Evolutionary conservation across 1,140 invertebrate species (phyloP).

Genomic region (Zaprionus capensis): DNA sequence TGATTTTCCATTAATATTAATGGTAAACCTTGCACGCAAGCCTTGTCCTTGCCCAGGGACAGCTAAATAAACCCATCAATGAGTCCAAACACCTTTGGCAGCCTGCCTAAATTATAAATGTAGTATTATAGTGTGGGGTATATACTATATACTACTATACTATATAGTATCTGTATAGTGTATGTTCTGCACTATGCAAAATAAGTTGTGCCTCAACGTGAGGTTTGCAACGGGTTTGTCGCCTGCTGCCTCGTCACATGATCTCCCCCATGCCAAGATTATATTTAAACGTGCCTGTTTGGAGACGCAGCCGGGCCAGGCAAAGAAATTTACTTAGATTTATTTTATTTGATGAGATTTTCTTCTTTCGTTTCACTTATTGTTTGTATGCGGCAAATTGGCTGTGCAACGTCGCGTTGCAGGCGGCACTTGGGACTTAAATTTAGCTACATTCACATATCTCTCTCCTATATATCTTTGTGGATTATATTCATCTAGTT

Average conservation of each 20-base stretch:
- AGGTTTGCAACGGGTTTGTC: constrained; percentile 31
- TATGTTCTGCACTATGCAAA: constrained; percentile 4
- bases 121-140: neutral
- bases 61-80: constrained; percentile 36
- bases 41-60: constrained; percentile 65
- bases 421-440: constrained; percentile 31
- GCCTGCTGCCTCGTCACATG: constrained; percentile 57
- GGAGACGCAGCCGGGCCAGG: constrained; percentile 55
- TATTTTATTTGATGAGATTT: constrained; percentile 22
- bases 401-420: constrained; percentile 50
- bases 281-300: constrained; percentile 68
- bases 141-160: too few species aligned
- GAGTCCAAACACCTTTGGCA: constrained; percentile 26
- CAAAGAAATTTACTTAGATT: constrained; percentile 41
- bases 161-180: neutral
- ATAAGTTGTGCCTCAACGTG: neutral
- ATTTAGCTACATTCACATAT: constrained; percentile 22
- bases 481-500: constrained; percentile 18
- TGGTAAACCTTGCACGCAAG: constrained; percentile 61
- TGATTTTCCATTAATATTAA: constrained; percentile 79
- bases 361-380: constrained; percentile 29
- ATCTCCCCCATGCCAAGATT: constrained; percentile 82
- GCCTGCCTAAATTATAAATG: neutral
- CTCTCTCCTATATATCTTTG: neutral
- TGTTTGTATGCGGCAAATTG: constrained; percentile 63